Base-by-base conservation (phyloP, 2,113 vertebrate genomes). In the Chamaea fasciata region DNA sequence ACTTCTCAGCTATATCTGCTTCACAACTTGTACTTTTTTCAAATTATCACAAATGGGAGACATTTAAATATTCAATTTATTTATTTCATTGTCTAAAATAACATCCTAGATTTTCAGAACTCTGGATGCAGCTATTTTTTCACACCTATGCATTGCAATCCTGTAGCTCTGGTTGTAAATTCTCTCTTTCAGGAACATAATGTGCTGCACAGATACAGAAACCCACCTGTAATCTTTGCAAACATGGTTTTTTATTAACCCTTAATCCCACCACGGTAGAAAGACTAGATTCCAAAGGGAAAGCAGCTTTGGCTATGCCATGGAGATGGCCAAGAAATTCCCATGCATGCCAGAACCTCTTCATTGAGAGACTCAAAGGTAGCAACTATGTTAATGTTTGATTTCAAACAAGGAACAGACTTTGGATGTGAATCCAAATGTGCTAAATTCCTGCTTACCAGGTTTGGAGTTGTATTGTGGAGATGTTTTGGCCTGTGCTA, bases 11-110 rank as follows among this genome's bases (percentile, higher is more conserved):
- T 76, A 3, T 44, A 63, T 57, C n/a, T 47, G 9, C 39, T 77
- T 74, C 8, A 12, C 31, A 57, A 35, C n/a, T 71, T 41, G 4
- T 28, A 31, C 67, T 87, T 68, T 63, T 39, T 11, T 22, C 3
- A 26, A 71, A 79, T 12, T 3, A n/a, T 17, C 59, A 22, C 39
- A 24, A 75, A 68, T 39, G 8, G 0, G 0, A 80, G 6, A 55
- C 22, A 21, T 63, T 39, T 55, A 81, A 30, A 55, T 83, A 55
- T 30, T 56, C 28, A 12, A 18, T 65, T 78, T 52, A 14, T 23
- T 63, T 46, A 37, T 89, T 83, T 56, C 26, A 42, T 42, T 50
- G 18, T 73, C 44, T 90, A 59, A 82, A 87, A 56, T 55, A 35
- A 15, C 16, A 70, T 52, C 27, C 4, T 83, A 35, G 15, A 27